Evolutionary conservation across 2,113 vertebrate species (phyloP).

Genomic region (Naja naja): DNA sequence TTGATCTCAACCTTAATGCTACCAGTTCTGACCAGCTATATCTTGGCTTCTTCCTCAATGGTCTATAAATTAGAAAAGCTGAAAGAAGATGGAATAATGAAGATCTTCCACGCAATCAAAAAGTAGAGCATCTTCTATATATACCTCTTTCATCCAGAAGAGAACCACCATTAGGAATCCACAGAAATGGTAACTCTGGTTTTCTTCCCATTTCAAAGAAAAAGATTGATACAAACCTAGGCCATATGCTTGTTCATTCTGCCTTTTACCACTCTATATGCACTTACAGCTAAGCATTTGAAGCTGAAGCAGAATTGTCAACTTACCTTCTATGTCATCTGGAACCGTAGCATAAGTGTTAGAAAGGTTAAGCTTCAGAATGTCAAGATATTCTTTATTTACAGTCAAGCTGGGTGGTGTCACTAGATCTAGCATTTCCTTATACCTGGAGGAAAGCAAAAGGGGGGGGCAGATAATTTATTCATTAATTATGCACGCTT

Average conservation of each 20-base stretch:
- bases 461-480: constrained; percentile 63
- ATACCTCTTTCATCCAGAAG: neutral
- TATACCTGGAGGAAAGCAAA: constrained; percentile 78
- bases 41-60: neutral
- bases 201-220: neutral
- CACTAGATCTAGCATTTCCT: constrained; percentile 85
- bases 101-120: neutral
- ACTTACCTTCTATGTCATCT: constrained; percentile 79
- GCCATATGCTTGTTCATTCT: constrained; percentile 1
- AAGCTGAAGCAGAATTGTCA: constrained; percentile 40
- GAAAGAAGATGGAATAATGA: neutral
- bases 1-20: neutral
- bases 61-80: neutral
- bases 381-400: constrained; percentile 68
- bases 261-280: neutral
- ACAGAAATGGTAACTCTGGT: neutral
- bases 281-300: neutral
- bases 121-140: neutral
- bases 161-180: neutral
- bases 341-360: constrained; percentile 62
- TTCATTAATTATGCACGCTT: constrained; percentile 72
- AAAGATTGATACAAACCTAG: neutral
- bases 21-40: neutral
- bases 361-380: constrained; percentile 63
- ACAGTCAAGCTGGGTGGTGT: constrained; percentile 78